Percentiles rank a stretch among this genome's conserved stretches.
Conservation (phyloP, 1,140 invertebrate species). For the Sarcophaga peregrina region DNA sequence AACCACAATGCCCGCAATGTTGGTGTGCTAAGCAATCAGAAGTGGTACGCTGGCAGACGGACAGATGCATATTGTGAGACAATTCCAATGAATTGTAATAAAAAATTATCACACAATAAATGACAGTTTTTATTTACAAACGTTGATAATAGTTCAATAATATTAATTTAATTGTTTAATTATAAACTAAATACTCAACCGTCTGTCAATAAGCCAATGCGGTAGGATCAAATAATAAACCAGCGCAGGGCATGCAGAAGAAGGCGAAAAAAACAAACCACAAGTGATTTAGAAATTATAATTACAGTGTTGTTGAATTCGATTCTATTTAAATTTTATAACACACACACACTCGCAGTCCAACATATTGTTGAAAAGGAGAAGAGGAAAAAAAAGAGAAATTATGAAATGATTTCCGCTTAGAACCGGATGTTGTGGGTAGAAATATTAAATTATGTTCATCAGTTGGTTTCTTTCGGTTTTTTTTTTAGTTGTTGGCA, state of each 20-base stretch:
- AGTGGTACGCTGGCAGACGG: background rate
- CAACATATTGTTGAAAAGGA: too few species aligned
- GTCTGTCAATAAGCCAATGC: too few species aligned
- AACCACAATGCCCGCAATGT: background rate
- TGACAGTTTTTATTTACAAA: background rate
- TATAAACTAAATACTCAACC: background rate
- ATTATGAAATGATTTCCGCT: background rate
- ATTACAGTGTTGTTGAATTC: background rate
- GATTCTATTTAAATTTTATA: background rate
- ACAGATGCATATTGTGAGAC: background rate
- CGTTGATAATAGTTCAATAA: background rate
- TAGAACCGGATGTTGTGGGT: conserved; percentile 19
- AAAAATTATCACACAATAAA: background rate
- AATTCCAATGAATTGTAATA: background rate
- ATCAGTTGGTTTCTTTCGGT: too few species aligned
- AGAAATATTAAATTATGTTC: conserved; percentile 2
- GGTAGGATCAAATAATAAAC: too few species aligned
- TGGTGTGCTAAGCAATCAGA: background rate
- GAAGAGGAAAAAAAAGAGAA: too few species aligned
- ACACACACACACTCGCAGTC: background rate
- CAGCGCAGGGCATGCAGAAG: background rate
- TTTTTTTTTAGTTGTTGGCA: too few species aligned
- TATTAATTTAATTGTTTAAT: background rate
- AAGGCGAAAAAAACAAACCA: background rate
- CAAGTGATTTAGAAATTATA: background rate